Evolutionary conservation across 1,140 invertebrate species (phyloP).

Genomic region (Drosophila nannoptera): DNA sequence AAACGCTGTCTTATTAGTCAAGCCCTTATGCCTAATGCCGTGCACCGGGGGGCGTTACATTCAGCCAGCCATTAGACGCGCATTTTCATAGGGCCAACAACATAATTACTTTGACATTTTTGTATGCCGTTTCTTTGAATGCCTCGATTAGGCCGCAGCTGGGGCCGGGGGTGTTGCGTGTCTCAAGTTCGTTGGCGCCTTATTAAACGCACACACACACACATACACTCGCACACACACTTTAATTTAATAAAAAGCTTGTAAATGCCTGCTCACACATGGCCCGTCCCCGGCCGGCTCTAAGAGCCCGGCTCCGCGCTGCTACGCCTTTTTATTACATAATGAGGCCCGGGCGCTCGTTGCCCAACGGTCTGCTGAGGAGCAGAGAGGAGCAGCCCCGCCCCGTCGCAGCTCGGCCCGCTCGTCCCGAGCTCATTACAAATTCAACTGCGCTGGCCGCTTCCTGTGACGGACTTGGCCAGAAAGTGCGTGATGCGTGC

Average conservation of each 20-base stretch:
- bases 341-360: conserved; percentile 51
- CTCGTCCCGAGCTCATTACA: conserved; percentile 53
- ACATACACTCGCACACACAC: conserved; percentile 37
- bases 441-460: conserved; percentile 56
- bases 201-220: conserved; percentile 32
- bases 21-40: conserved; percentile 33
- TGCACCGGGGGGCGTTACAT: conserved; percentile 29
- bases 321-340: conserved; percentile 74
- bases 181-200: conserved; percentile 63
- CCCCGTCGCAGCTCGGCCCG: background rate
- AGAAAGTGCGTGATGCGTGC: conserved; percentile 60
- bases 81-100: conserved; percentile 71
- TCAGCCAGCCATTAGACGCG: conserved; percentile 32
- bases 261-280: conserved; percentile 70
- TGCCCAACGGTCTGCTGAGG: conserved; percentile 31
- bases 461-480: conserved; percentile 59
- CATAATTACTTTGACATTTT: conserved; percentile 72
- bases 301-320: conserved; percentile 12
- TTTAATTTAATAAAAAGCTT: conserved; percentile 77
- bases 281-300: background rate
- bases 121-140: conserved; percentile 44
- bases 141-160: conserved; percentile 26
- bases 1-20: conserved; percentile 30
- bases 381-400: conserved; percentile 12
- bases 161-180: conserved; percentile 44